Evolutionary conservation across 2,888 invertebrate genomes (phyloP), one percentile per base, ranked within the genome.

Genomic region (Rutpela maculata): DNA sequence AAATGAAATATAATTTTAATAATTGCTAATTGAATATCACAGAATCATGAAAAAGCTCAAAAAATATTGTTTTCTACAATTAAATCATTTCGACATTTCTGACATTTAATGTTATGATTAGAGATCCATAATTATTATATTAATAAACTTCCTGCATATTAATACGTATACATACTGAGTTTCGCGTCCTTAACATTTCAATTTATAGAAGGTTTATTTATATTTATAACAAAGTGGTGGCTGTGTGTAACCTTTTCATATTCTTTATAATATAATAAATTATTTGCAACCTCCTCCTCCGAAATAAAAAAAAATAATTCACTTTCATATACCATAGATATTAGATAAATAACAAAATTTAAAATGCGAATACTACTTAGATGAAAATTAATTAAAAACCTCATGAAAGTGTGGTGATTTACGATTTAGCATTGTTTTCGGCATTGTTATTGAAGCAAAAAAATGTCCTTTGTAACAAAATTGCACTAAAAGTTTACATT

Each of bases 61-160:
- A 50, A 50, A 50, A n/a, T 5, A 50, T 50, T n/a, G 6, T 50
- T 50, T 50, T 6, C n/a, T 50, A n/a, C n/a, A 6, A 12, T n/a
- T 43, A 15, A n/a, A n/a, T 50, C n/a, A 50, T 26, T 26, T 4
- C 4, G 22, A 26, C 43, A 15, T 43, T 50, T 50, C 50, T 50
- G 50, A 50, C 50, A 50, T 50, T 50, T 50, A 50, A 50, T 50
- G 50, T 50, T 50, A 50, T 50, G 12, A 50, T 50, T 50, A 50
- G 3, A 50, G 15, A 50, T 50, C n/a, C 15, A 50, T 50, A 50
- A 50, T 50, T 50, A 50, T 50, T 50, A 50, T 50, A n/a, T 1
- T n/a, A n/a, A 50, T n/a, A 50, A 50, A 50, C 50, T 50, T 50
- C 50, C 50, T 50, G n/a, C 50, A 50, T 50, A 15, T 50, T 50